Evolutionary conservation across 2,888 invertebrate species (phyloP).

Genomic region (Scaptomyza polygonia): DNA sequence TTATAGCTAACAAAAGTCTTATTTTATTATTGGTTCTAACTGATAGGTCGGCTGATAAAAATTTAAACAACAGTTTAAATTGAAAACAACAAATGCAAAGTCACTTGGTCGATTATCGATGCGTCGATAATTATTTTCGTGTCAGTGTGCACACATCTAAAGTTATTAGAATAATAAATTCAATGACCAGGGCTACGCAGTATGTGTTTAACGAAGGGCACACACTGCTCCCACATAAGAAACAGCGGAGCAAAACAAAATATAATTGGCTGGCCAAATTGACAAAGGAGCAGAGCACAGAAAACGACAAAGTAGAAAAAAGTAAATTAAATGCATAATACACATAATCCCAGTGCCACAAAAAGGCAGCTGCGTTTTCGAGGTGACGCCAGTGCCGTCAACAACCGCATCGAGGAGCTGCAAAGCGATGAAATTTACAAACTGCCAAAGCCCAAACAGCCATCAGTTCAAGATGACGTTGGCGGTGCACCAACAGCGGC

Average conservation of each 20-base stretch:
- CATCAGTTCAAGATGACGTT: constrained; percentile 67
- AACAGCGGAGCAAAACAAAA: constrained; percentile 62
- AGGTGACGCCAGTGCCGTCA: constrained; percentile 41
- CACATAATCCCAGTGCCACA: constrained; percentile 33
- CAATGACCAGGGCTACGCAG: constrained; percentile 22
- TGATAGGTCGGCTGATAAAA: no score
- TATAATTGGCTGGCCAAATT: constrained; percentile 44
- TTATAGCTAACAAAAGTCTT: background rate
- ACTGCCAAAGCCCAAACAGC: constrained; percentile 42
- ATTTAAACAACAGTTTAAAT: no score
- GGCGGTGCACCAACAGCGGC: constrained; percentile 24
- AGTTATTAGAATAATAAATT: background rate
- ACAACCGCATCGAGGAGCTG: constrained; percentile 59
- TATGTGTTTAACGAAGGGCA: constrained; percentile 1
- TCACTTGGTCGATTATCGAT: background rate
- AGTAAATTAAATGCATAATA: constrained; percentile 51
- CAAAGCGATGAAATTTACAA: constrained; percentile 40
- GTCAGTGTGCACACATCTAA: constrained; percentile 13
- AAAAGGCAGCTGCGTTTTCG: constrained; percentile 70
- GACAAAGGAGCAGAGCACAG: constrained; percentile 16
- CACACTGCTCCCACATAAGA: constrained; percentile 37
- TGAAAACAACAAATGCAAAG: background rate
- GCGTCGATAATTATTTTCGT: background rate
- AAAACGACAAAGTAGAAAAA: background rate
- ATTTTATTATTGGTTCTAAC: no score